Percentiles rank a stretch among this genome's conserved stretches.
Evolutionary conservation across 1,140 invertebrate genomes (phyloP).

Genomic region (Grapholita molesta): DNA sequence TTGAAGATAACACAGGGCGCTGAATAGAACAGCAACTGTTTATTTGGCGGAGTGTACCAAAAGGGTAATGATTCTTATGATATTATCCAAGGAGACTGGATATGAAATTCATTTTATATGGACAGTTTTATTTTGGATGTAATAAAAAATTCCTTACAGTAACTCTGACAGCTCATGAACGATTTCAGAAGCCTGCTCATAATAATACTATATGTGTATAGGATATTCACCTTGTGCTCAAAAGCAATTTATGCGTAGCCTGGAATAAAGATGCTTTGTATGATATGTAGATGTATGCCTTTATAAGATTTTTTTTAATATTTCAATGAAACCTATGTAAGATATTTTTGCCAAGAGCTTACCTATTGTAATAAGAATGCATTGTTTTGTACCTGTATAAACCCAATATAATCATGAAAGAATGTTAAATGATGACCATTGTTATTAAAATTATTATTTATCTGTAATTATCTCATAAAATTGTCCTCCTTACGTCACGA

Average conservation of each 20-base stretch:
- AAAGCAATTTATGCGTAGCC: neutral
- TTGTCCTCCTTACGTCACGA: too few species aligned
- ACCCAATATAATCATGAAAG: too few species aligned
- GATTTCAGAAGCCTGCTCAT: neutral
- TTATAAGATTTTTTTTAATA: too few species aligned
- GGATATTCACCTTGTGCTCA: neutral
- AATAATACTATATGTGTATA: neutral
- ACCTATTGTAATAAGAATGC: too few species aligned
- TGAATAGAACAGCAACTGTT: neutral
- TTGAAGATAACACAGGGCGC: constrained; percentile 27
- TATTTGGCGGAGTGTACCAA: neutral
- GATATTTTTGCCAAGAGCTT: too few species aligned
- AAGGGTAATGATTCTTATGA: neutral
- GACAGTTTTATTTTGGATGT: neutral
- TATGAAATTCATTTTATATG: neutral
- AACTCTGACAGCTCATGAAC: neutral
- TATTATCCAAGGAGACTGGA: neutral
- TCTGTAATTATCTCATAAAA: too few species aligned
- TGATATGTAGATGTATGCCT: too few species aligned
- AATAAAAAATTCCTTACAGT: neutral
- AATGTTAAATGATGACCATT: too few species aligned
- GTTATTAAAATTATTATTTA: too few species aligned
- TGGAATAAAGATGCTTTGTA: neutral
- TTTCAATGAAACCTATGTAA: too few species aligned
- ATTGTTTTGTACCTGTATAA: too few species aligned